phyloP scores from a whole-genome alignment of 2,888 invertebrate species.

The Drepanosiphum platanoidis region DNA sequence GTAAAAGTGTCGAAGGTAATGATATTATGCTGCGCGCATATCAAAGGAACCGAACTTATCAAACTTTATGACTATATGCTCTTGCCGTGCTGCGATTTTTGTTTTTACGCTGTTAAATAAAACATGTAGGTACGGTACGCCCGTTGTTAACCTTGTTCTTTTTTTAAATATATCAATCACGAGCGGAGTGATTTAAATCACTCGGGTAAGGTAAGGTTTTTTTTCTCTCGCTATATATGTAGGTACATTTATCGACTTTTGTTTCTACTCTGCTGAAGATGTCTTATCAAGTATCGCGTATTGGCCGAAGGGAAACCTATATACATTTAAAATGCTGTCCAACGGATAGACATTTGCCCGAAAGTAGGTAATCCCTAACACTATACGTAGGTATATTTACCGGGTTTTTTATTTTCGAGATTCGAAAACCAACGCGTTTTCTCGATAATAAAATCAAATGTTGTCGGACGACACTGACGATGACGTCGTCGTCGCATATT shows the following conservation, averaged over 20 bases:
- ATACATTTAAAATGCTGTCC: slow-evolving; percentile 31
- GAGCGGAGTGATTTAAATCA: slow-evolving; percentile 40
- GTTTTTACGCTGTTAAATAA: neutral
- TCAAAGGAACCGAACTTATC: neutral
- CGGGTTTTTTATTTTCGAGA: slow-evolving; percentile 6
- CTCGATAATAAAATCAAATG: neutral
- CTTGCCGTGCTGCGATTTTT: neutral
- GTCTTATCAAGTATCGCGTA: slow-evolving; percentile 40
- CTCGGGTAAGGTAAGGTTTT: neutral
- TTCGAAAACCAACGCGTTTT: neutral
- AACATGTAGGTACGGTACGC: neutral
- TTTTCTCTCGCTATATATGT: too few relatives aligned
- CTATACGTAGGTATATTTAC: neutral
- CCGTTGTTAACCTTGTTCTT: neutral
- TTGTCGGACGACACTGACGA: neutral
- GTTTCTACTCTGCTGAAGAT: slow-evolving; percentile 29
- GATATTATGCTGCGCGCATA: neutral
- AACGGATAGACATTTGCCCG: slow-evolving; percentile 6
- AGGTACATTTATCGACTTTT: slow-evolving; percentile 46
- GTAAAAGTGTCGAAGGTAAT: too few relatives aligned
- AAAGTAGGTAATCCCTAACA: slow-evolving; percentile 6
- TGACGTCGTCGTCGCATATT: too few relatives aligned
- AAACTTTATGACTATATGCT: neutral
- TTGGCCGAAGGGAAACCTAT: slow-evolving; percentile 21
- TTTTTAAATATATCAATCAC: slow-evolving; percentile 5